Percentiles rank a stretch among this genome's conserved stretches.
These are phyloP conservation scores for Diloba caeruleocephala DNA, from an alignment of 2,888 invertebrate species.

Conservation along the genomic window DNA sequence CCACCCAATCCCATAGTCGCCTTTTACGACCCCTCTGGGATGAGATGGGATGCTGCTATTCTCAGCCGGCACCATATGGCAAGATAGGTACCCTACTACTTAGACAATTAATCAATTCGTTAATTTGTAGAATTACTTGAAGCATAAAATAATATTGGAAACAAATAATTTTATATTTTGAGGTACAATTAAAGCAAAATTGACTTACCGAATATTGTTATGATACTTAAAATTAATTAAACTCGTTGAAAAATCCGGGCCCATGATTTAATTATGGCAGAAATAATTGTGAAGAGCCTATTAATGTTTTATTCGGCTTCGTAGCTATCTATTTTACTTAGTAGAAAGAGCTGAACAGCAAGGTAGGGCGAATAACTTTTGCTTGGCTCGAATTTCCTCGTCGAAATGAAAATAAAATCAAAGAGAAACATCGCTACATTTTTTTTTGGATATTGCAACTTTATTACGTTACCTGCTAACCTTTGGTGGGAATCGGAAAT, in stretches of 20 bases:
- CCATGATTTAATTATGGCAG: conserved; percentile 1
- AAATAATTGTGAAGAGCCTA: conserved; percentile 4
- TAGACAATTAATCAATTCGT: too few species aligned
- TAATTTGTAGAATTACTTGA: too few species aligned
- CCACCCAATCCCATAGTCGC: too few species aligned
- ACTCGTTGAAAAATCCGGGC: neutral
- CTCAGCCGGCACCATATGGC: too few species aligned
- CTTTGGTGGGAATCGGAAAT: conserved; percentile 17
- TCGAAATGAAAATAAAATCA: conserved; percentile 46
- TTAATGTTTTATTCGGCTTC: conserved; percentile 16
- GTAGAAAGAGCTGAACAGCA: conserved; percentile 42
- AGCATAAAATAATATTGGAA: too few species aligned
- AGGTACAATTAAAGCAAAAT: neutral
- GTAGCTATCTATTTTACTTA: conserved; percentile 42
- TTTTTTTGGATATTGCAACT: conserved; percentile 31
- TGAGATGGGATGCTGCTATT: too few species aligned
- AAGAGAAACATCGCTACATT: conserved; percentile 22
- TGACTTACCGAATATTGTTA: neutral
- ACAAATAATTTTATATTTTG: too few species aligned
- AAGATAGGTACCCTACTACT: too few species aligned
- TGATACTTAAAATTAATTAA: neutral
- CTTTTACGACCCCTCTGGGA: too few species aligned
- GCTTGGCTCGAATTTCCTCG: conserved; percentile 34
- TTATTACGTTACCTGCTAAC: conserved; percentile 17
- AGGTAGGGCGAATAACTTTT: conserved; percentile 47